Evolutionary conservation across 2,888 invertebrate species (phyloP).

Genomic region (Vesta saturnalis): DNA sequence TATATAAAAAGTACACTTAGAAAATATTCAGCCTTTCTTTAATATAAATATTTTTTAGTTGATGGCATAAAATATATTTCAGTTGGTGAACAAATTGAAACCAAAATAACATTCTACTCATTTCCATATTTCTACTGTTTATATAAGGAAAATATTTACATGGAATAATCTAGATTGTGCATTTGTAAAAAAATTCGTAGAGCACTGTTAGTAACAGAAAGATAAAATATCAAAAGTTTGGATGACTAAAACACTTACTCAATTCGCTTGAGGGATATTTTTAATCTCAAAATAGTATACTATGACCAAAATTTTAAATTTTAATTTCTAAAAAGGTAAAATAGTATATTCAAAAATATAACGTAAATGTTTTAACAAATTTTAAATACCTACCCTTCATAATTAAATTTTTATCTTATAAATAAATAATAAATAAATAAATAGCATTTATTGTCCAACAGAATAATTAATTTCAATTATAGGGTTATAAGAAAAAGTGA

Average conservation of each 20-base stretch:
- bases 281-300: constrained; percentile 28
- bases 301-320: constrained; percentile 16
- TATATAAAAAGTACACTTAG: neutral
- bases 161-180: neutral
- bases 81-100: neutral
- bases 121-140: neutral
- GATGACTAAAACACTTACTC: constrained; percentile 28
- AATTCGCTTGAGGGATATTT: constrained; percentile 19
- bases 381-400: neutral
- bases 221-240: constrained; percentile 16
- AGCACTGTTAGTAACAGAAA: constrained; percentile 12
- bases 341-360: neutral
- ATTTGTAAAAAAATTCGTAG: constrained; percentile 9
- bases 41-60: neutral
- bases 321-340: neutral
- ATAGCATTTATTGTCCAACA: too few species aligned
- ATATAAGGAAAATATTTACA: neutral
- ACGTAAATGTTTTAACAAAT: neutral
- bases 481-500: too few species aligned
- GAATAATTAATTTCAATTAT: too few species aligned
- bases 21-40: neutral
- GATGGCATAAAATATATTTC: neutral
- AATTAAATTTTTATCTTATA: too few species aligned
- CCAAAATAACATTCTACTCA: neutral
- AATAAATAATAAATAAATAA: too few species aligned